Conservation (phyloP, 2,113 vertebrate genomes). For the Ahaetulla prasina region DNA sequence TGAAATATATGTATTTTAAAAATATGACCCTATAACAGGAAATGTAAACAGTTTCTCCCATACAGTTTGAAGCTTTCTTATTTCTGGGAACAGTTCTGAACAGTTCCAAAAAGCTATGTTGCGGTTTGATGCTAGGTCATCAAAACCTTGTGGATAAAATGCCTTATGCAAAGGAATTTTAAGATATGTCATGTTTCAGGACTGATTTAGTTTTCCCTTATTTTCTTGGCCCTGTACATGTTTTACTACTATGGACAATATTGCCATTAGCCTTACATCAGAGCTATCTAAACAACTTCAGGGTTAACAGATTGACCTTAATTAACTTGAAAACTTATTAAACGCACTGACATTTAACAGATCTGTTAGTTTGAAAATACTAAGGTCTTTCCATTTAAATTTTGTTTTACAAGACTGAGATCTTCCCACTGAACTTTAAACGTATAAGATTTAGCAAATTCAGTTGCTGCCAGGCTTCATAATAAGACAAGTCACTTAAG, state of each 20-base stretch:
- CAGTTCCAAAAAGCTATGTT: neutral
- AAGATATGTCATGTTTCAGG: neutral
- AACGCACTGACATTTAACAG: neutral
- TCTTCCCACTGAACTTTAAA: neutral
- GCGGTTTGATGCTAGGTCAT: neutral
- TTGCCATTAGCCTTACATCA: neutral
- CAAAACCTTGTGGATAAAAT: neutral
- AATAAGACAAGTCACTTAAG: neutral
- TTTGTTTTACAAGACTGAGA: neutral
- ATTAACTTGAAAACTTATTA: neutral
- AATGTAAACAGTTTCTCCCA: neutral
- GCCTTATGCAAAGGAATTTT: neutral
- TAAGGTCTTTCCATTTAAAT: neutral
- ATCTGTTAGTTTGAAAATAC: neutral
- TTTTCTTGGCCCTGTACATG: neutral
- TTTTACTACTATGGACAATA: neutral
- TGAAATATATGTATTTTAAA: slow-evolving; percentile 4
- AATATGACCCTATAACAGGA: neutral
- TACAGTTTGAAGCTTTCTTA: neutral
- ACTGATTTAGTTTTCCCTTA: neutral
- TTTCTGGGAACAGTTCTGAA: neutral
- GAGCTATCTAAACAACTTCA: neutral
- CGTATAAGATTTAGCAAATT: neutral
- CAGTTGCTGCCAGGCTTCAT: neutral
- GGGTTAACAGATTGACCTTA: neutral